Conservation (phyloP, 2,797 vertebrate genomes). For the Adelosebastes latens region DNA sequence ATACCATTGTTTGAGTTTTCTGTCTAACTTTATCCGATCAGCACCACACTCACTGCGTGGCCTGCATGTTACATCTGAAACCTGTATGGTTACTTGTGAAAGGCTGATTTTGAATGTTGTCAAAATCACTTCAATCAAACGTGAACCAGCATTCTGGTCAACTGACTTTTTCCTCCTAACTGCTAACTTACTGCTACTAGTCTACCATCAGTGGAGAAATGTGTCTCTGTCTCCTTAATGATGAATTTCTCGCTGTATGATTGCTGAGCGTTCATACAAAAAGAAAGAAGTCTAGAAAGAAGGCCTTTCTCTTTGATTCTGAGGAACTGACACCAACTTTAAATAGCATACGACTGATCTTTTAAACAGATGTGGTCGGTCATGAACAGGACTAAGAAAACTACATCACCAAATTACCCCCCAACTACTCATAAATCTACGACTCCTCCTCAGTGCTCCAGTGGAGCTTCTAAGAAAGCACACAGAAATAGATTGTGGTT, state of each 20-base stretch:
- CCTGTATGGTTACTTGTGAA: neutral
- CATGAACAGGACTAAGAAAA: neutral
- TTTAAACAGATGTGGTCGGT: neutral
- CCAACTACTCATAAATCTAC: neutral
- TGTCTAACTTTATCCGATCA: neutral
- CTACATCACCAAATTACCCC: neutral
- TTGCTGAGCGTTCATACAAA: neutral
- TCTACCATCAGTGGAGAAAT: neutral
- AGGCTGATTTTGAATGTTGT: neutral
- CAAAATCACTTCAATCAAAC: neutral
- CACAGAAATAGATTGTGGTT: neutral
- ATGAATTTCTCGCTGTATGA: neutral
- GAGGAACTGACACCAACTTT: neutral
- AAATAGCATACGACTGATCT: neutral
- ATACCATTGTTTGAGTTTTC: neutral
- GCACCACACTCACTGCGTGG: neutral
- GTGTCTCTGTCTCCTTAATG: neutral
- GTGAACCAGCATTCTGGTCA: neutral
- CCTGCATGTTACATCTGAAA: neutral
- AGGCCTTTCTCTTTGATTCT: neutral
- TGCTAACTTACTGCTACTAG: neutral
- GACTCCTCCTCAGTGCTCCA: neutral
- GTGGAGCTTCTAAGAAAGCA: neutral
- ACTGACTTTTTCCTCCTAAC: neutral
- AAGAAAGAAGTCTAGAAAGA: neutral